Evolutionary conservation across 2,888 invertebrate genomes (phyloP).

Genomic region (Portevinia maculata): DNA sequence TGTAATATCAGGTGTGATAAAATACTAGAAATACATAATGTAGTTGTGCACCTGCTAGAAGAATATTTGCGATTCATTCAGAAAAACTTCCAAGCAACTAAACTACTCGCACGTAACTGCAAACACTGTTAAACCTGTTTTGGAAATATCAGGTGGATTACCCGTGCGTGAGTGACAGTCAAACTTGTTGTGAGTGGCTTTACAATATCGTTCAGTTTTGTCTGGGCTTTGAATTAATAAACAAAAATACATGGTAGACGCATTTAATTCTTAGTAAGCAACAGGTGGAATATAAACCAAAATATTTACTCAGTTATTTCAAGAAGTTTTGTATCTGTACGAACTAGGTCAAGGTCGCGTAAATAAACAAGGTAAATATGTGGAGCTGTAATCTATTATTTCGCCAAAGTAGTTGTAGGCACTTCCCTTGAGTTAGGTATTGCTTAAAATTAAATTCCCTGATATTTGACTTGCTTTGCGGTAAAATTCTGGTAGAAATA

Average conservation of each 20-base stretch:
- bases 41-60: no score
- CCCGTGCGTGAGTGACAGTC: conserved; percentile 4
- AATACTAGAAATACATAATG: no score
- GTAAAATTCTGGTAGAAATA: no score
- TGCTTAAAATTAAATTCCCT: no score
- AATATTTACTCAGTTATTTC: neutral
- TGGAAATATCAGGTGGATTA: conserved; percentile 64
- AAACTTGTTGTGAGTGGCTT: conserved; percentile 39
- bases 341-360: neutral
- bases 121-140: conserved; percentile 48
- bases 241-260: neutral
- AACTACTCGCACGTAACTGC: conserved; percentile 22
- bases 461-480: no score
- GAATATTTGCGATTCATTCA: conserved; percentile 19
- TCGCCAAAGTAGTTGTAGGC: no score
- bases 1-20: no score
- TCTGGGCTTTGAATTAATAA: neutral
- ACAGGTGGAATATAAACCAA: neutral
- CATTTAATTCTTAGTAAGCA: neutral
- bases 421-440: no score
- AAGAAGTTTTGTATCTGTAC: neutral
- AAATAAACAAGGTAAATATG: neutral
- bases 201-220: conserved; percentile 1
- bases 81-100: conserved; percentile 12
- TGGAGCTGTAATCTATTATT: no score